Percentiles rank a stretch among this genome's conserved stretches.
Evolutionary conservation across 2,888 invertebrate species (phyloP).

Genomic region (Tachina lurida): DNA sequence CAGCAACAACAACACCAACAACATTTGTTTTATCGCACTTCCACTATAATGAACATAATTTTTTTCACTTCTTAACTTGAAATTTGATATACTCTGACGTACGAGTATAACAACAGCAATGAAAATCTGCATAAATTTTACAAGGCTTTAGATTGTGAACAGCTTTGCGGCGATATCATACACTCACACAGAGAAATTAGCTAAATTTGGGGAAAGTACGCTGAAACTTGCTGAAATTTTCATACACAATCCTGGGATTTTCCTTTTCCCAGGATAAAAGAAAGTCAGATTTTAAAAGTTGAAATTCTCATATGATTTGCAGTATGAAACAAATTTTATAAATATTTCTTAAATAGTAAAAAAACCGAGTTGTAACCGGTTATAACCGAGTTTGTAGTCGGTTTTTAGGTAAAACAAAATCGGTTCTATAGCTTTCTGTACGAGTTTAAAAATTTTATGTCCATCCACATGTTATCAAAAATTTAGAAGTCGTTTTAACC

Average conservation of each 20-base stretch:
- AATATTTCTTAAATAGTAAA: too few relatives aligned
- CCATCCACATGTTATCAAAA: too few relatives aligned
- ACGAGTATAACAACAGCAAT: neutral
- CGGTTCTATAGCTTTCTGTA: too few relatives aligned
- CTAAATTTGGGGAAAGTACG: neutral
- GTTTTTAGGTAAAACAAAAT: too few relatives aligned
- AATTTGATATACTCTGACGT: neutral
- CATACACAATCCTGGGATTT: neutral
- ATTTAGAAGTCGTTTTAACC: too few relatives aligned
- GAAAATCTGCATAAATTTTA: slow-evolving; percentile 1
- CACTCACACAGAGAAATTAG: neutral
- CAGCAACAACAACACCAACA: slow-evolving; percentile 66
- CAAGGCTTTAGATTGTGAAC: neutral
- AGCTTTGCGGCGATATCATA: neutral
- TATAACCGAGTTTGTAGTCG: too few relatives aligned
- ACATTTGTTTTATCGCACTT: slow-evolving; percentile 81
- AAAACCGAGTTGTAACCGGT: too few relatives aligned
- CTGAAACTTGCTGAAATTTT: neutral
- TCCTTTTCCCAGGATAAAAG: too few relatives aligned
- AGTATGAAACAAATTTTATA: too few relatives aligned
- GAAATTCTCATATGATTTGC: too few relatives aligned
- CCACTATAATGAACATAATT: slow-evolving; percentile 72
- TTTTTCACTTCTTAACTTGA: slow-evolving; percentile 11
- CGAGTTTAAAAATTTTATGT: too few relatives aligned
- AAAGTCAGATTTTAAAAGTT: too few relatives aligned